These are phyloP conservation scores for Parazoanthus atlanticus DNA, from an alignment of 92 coral and sea anemone species.

Conservation along the genomic window DNA sequence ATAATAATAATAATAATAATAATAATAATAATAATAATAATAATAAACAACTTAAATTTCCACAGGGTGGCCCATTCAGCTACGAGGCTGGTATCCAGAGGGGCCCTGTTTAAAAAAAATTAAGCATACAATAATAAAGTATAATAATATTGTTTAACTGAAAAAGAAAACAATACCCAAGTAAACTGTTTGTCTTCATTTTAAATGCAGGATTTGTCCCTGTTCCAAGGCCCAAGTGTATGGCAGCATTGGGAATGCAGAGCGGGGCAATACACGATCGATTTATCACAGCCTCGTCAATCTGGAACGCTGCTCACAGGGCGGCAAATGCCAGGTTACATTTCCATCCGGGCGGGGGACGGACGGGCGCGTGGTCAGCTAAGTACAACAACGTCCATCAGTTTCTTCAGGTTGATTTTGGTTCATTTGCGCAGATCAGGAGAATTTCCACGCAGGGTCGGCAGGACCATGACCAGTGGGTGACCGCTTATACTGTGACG, in stretches of 20 bases:
- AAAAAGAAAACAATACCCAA: too few relatives aligned
- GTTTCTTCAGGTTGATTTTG: slow-evolving; percentile 6
- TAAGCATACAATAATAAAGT: too few relatives aligned
- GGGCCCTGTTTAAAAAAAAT: too few relatives aligned
- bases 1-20: too few relatives aligned
- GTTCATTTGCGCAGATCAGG: background rate
- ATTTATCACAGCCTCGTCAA: slow-evolving; percentile 11
- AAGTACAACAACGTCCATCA: background rate
- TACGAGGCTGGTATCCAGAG: too few relatives aligned
- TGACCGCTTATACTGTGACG: background rate
- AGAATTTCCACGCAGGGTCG: slow-evolving; percentile 8
- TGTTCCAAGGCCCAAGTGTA: background rate
- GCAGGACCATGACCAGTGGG: slow-evolving; percentile 11
- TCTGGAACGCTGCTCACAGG: background rate
- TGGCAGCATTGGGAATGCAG: background rate
- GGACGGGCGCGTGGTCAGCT: slow-evolving; percentile 8
- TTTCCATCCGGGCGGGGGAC: background rate
- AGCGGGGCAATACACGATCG: slow-evolving; percentile 14
- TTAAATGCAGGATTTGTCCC: background rate
- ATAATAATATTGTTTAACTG: too few relatives aligned
- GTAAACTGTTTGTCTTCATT: background rate
- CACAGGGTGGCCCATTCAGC: too few relatives aligned
- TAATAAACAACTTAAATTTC: too few relatives aligned
- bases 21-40: too few relatives aligned
- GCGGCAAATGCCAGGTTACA: slow-evolving; percentile 18